Percentiles rank a stretch among this genome's conserved stretches.
Evolutionary conservation across 2,888 invertebrate genomes (phyloP).

Genomic region (Heliconius erato): DNA sequence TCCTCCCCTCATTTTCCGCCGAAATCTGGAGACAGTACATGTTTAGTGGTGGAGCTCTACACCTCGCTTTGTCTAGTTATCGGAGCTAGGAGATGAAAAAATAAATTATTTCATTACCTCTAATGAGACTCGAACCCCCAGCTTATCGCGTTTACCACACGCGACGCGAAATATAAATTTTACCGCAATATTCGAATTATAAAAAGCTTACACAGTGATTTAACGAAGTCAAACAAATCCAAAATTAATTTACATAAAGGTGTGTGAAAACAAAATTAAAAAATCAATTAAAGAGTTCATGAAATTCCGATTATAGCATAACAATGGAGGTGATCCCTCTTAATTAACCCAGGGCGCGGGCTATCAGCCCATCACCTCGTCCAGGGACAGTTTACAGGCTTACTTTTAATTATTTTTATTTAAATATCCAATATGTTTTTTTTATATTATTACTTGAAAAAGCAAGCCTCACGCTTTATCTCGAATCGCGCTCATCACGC

Average conservation of each 20-base stretch:
- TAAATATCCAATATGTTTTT: neutral
- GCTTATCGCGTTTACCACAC: neutral
- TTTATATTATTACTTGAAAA: neutral
- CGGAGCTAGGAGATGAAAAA: no score
- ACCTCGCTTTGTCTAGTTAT: no score
- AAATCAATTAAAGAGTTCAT: slow-evolving; percentile 27
- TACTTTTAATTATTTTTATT: slow-evolving; percentile 6
- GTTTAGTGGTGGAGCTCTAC: no score
- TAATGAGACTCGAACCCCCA: neutral
- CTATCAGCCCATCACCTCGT: neutral
- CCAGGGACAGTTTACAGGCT: no score
- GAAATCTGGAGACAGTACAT: no score
- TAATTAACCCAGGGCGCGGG: slow-evolving; percentile 25
- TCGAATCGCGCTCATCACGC: no score
- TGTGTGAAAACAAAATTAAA: slow-evolving; percentile 3
- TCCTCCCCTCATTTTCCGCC: no score
- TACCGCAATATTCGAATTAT: neutral
- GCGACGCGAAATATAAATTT: neutral
- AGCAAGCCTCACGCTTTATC: neutral
- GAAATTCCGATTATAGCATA: slow-evolving; percentile 30
- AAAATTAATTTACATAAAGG: slow-evolving; percentile 8
- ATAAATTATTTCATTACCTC: neutral
- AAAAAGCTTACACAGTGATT: neutral
- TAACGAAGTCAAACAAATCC: neutral
- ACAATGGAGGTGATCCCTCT: slow-evolving; percentile 8